Conservation (phyloP, 2,888 invertebrate species). For the Drosophila falleni region DNA sequence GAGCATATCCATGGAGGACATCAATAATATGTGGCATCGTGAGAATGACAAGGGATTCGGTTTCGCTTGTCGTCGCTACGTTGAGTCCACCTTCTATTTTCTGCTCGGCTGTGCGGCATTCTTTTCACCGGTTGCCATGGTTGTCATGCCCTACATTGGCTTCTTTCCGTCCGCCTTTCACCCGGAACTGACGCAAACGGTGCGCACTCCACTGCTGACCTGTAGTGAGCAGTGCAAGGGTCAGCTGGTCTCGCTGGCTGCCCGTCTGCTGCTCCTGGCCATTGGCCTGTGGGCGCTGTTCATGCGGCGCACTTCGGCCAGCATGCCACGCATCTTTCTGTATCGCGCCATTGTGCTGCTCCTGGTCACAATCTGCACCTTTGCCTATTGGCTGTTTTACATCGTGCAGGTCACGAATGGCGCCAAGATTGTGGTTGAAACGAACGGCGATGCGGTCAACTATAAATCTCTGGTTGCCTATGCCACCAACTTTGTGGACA, state of each 20-base stretch:
- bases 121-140: slow-evolving; percentile 97
- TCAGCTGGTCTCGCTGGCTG: slow-evolving; percentile 94
- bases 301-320: slow-evolving; percentile 92
- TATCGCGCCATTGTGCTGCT: slow-evolving; percentile 95
- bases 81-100: slow-evolving; percentile 92
- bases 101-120: slow-evolving; percentile 93
- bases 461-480: slow-evolving; percentile 96
- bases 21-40: slow-evolving; percentile 93
- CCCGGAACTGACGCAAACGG: slow-evolving; percentile 89
- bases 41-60: slow-evolving; percentile 91
- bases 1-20: slow-evolving; percentile 96
- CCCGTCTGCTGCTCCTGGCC: slow-evolving; percentile 94
- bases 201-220: slow-evolving; percentile 90
- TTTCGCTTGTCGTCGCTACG: slow-evolving; percentile 92
- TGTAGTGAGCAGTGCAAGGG: slow-evolving; percentile 98
- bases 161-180: slow-evolving; percentile 91
- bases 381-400: slow-evolving; percentile 99
- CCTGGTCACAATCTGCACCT: slow-evolving; percentile 95
- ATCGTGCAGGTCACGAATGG: slow-evolving; percentile 94
- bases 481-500: slow-evolving; percentile 96
- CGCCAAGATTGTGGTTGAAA: slow-evolving; percentile 91
- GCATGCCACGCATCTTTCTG: slow-evolving; percentile 95
- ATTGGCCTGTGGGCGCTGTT: slow-evolving; percentile 98
- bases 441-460: slow-evolving; percentile 91
- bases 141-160: slow-evolving; percentile 95